These are phyloP conservation scores for Venturia canescens DNA, from an alignment of 1,140 invertebrate genomes.

Conservation along the genomic window DNA sequence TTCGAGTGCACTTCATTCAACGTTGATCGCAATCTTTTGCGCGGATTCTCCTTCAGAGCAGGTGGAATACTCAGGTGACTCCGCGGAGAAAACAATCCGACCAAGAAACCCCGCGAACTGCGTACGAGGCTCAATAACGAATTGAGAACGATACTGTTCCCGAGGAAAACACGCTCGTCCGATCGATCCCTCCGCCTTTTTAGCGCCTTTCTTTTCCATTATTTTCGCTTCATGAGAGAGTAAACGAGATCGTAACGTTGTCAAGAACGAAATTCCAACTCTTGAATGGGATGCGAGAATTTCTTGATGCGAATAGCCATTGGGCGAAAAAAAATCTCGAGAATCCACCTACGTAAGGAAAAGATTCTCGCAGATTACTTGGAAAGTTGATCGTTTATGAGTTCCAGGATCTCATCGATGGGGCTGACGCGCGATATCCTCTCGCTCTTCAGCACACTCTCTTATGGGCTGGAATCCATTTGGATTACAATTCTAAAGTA, in stretches of 20 bases:
- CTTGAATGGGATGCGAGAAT: conserved; percentile 25
- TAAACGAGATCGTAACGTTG: not conserved
- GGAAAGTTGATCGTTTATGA: conserved; percentile 56
- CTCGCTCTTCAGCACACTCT: not conserved
- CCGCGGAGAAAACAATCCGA: conserved; percentile 27
- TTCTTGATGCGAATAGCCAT: not conserved
- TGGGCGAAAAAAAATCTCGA: not conserved
- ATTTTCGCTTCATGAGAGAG: conserved; percentile 11
- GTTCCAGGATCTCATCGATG: conserved; percentile 49
- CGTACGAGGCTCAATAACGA: too few relatives aligned
- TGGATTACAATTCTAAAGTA: too few relatives aligned
- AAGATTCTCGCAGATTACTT: conserved; percentile 43
- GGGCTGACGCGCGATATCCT: not conserved
- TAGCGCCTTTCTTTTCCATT: not conserved
- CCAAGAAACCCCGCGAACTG: not conserved
- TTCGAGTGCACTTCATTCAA: not conserved
- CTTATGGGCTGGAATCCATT: not conserved
- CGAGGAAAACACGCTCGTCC: conserved; percentile 15
- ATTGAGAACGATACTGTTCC: not conserved
- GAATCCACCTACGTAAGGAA: conserved; percentile 51
- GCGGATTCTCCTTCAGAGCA: conserved; percentile 17
- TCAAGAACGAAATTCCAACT: not conserved
- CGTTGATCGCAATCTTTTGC: conserved; percentile 28
- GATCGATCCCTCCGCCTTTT: not conserved
- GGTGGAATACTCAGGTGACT: conserved; percentile 18